phyloP scores from a whole-genome alignment of 1,140 invertebrate species.

The Drosophila grimshawi region DNA sequence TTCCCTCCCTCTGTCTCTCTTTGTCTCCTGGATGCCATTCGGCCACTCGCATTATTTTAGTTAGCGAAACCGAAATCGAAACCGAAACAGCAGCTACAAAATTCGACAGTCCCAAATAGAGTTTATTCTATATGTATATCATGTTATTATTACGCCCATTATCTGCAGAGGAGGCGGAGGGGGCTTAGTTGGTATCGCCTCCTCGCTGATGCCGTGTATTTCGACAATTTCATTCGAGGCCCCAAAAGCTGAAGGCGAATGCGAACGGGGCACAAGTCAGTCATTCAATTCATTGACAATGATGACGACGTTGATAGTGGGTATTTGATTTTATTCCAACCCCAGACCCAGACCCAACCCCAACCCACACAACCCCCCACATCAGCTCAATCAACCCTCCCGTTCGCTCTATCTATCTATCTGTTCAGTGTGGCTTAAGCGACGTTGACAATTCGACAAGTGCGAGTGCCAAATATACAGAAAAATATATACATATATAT shows the following conservation, averaged over 20 bases:
- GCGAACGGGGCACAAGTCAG: constrained; percentile 41
- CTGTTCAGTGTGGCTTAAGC: constrained; percentile 14
- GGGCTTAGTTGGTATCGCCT: neutral
- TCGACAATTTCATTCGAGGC: constrained; percentile 67
- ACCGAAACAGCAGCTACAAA: constrained; percentile 27
- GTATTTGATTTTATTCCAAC: constrained; percentile 61
- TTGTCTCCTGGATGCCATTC: constrained; percentile 10
- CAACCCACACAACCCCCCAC: neutral
- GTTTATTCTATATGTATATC: constrained; percentile 18
- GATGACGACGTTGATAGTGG: constrained; percentile 71
- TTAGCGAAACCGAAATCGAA: constrained; percentile 26
- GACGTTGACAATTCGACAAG: constrained; percentile 80
- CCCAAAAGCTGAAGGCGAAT: constrained; percentile 16
- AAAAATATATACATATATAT: neutral
- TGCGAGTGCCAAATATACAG: constrained; percentile 51
- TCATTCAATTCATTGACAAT: constrained; percentile 80
- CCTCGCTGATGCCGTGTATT: constrained; percentile 63
- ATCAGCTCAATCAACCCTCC: neutral
- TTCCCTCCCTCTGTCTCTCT: neutral
- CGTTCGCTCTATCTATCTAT: neutral
- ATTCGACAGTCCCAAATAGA: constrained; percentile 25
- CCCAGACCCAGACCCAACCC: too few species aligned
- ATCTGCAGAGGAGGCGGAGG: neutral
- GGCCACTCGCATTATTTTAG: constrained; percentile 33
- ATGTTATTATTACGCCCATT: constrained; percentile 46